A percentile compares a stretch with the other conserved stretches of the same genome.
phyloP scores from a whole-genome alignment of 2,888 invertebrate genomes.

The Ommatoiulus sabulosus region DNA sequence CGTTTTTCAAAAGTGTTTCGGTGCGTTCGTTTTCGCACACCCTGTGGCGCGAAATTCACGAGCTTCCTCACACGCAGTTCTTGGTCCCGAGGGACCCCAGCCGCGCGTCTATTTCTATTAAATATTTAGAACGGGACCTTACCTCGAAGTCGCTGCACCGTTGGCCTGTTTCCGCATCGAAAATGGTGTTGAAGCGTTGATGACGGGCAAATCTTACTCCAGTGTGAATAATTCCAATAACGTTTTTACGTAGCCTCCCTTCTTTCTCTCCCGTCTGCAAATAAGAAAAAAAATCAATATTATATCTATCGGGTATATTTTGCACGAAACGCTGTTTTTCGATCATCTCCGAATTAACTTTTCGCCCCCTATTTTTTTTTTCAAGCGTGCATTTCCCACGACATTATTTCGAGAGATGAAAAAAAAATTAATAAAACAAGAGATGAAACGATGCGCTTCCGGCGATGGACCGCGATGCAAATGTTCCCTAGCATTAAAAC shows the following conservation, averaged over 20 bases:
- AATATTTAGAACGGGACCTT: not conserved
- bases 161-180: not conserved
- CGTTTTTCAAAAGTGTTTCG: too few species aligned
- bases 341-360: not conserved
- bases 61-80: not conserved
- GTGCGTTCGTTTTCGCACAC: too few species aligned
- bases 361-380: not conserved
- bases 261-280: not conserved
- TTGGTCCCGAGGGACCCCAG: not conserved
- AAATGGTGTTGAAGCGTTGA: not conserved
- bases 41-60: not conserved
- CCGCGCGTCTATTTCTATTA: not conserved
- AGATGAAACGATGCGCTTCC: not conserved
- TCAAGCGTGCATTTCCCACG: not conserved
- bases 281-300: constrained; percentile 15
- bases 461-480: not conserved
- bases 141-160: not conserved
- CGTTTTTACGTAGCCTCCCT: not conserved
- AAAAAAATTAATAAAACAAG: not conserved
- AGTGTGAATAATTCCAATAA: constrained; percentile 13
- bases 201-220: constrained; percentile 8
- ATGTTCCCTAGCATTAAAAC: not conserved
- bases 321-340: not conserved
- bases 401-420: not conserved
- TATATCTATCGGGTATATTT: not conserved